Conservation (phyloP, 92 coral and sea anemone species). For the Montipora capitata region DNA sequence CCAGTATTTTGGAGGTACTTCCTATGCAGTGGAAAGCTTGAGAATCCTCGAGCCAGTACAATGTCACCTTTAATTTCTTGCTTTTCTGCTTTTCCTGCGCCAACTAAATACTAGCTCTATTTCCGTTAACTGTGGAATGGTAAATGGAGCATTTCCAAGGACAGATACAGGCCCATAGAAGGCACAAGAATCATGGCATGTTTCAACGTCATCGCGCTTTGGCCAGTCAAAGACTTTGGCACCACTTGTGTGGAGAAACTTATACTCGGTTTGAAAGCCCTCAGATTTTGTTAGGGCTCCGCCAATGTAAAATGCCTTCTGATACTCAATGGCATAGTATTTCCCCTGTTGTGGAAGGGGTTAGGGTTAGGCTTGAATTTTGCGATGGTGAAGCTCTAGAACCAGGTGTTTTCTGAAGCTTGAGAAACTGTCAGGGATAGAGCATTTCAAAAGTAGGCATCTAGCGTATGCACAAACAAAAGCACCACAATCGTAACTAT, state of each 20-base stretch:
- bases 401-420: conserved; percentile 15
- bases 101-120: conserved; percentile 52
- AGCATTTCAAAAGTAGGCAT: conserved; percentile 33
- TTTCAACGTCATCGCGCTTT: conserved; percentile 35
- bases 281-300: conserved; percentile 10
- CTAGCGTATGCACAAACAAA: conserved; percentile 56
- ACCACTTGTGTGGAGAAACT: too few relatives aligned
- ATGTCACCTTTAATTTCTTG: neutral
- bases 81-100: conserved; percentile 32
- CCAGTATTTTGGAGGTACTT: too few relatives aligned
- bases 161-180: conserved; percentile 50
- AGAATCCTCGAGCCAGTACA: too few relatives aligned
- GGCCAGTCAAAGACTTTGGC: too few relatives aligned
- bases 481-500: conserved; percentile 68
- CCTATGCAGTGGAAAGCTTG: too few relatives aligned
- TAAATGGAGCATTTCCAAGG: conserved; percentile 50
- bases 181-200: conserved; percentile 33
- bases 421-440: neutral
- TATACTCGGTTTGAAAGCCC: conserved; percentile 31
- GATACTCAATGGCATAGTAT: conserved; percentile 52
- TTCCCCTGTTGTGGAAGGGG: conserved; percentile 44
- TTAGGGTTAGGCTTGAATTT: conserved; percentile 21
- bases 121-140: conserved; percentile 44
- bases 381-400: conserved; percentile 10
- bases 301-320: conserved; percentile 46